Evolutionary conservation across 2,888 invertebrate genomes (phyloP), one percentile per base, ranked within the genome.

Genomic region (Philereme transversata): DNA sequence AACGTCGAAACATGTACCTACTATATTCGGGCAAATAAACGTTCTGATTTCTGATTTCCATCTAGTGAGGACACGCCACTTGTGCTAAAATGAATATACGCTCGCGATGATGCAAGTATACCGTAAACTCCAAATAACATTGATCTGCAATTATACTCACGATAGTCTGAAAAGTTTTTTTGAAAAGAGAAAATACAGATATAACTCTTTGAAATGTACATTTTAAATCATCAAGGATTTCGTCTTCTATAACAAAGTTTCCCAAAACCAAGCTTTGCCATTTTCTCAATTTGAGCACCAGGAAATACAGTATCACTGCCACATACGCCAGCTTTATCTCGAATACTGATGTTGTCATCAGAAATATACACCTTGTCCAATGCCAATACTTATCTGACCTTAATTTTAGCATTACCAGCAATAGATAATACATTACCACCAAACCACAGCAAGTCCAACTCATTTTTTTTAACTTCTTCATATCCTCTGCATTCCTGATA

Each of bases 241-340:
- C 40, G 3, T 4, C 5, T 9, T 45, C 49, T 11, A 38, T 40
- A n/a, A 46, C n/a, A 8, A 34, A 40, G 5, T 10, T 51, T 10
- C 8, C 45, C 34, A 49, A 51, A 34, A 62, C 9, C 8, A 58
- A 51, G 6, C 7, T 4, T n/a, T 34, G 49, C 62, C 64, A 67
- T 36, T 62, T 67, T 7, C 46, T 64, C 6, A 67, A 34, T 36
- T 67, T 67, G 11, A 36, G 22, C 3, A 36, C 22, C 35, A 67
- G 44, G 50, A 50, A 60, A 8, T 64, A 47, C 11, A 67, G 52
- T 2, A 62, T 5, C 0, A 58, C 10, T 2, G 60, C 33, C 6
- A 64, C 41, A 11, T 64, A 49, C 0, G 52, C 10, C 5, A 67
- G 7, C 43, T 52, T 57, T n/a, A 62, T 48, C 56, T 67, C 67